Percentiles rank a stretch among this genome's conserved stretches.
These are phyloP conservation scores for Latrodectus geometricus DNA, from an alignment of 1,140 invertebrate genomes.

Conservation along the genomic window DNA sequence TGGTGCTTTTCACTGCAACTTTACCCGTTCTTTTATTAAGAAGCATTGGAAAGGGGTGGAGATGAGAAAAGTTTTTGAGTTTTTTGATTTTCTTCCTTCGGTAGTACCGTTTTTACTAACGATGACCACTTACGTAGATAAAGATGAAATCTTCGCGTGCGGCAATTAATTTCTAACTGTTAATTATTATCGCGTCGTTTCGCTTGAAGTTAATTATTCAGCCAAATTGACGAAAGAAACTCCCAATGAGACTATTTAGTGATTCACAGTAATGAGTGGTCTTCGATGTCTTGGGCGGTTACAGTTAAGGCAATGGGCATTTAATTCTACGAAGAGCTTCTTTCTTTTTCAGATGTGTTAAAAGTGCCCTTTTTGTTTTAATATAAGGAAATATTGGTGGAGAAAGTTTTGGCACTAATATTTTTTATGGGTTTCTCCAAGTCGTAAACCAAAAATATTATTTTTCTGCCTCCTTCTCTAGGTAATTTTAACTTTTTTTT, in stretches of 20 bases:
- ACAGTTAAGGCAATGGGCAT: constrained; percentile 18
- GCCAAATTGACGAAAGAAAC: constrained; percentile 34
- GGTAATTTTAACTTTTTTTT: too few relatives aligned
- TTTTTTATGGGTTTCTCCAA: constrained; percentile 26
- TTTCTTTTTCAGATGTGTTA: neutral
- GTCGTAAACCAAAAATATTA: neutral
- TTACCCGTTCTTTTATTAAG: neutral
- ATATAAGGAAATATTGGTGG: constrained; percentile 10
- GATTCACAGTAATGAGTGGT: constrained; percentile 32
- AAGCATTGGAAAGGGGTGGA: neutral
- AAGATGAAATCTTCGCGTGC: neutral
- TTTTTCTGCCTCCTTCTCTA: neutral
- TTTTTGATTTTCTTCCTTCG: neutral
- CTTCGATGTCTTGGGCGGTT: constrained; percentile 2
- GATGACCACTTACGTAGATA: neutral
- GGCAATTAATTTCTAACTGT: constrained; percentile 56
- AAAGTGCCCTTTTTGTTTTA: neutral
- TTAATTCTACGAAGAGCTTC: constrained; percentile 15
- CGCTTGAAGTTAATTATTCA: constrained; percentile 40
- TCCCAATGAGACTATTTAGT: constrained; percentile 12
- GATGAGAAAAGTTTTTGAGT: neutral
- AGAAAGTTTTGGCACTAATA: neutral
- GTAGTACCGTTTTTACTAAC: neutral
- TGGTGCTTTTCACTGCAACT: constrained; percentile 27
- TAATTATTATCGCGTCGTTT: constrained; percentile 43